Percentiles rank a stretch among this genome's conserved stretches.
Evolutionary conservation across 1,140 invertebrate genomes (phyloP).

Genomic region (Aphis craccivora): DNA sequence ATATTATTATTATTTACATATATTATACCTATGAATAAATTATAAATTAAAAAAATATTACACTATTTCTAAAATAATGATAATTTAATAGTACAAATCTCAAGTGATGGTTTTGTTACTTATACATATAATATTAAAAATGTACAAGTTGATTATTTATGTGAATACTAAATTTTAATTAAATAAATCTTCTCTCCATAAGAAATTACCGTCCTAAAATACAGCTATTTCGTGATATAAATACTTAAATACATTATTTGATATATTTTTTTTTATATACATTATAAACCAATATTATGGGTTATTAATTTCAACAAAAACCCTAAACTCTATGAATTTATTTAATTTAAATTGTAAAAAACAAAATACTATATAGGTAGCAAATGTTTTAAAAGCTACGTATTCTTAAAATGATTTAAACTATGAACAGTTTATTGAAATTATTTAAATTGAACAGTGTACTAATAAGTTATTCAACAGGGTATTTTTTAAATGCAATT

Average conservation of each 20-base stretch:
- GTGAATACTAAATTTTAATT: not conserved
- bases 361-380: not conserved
- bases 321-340: not conserved
- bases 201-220: not conserved
- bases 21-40: not conserved
- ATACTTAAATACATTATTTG: not conserved
- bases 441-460: not conserved
- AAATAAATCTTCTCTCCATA: not conserved
- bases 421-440: not conserved
- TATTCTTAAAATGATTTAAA: not conserved
- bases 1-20: too few relatives aligned
- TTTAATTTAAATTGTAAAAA: not conserved
- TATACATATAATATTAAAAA: not conserved
- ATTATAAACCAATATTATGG: not conserved
- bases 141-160: not conserved
- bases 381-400: not conserved
- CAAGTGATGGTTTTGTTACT: not conserved
- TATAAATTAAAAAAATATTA: not conserved
- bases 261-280: not conserved
- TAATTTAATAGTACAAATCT: not conserved
- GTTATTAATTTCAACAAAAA: not conserved
- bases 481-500: not conserved
- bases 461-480: not conserved
- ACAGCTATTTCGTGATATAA: not conserved
- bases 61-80: not conserved